Evolutionary conservation across 2,797 vertebrate genomes (phyloP).

Genomic region (Parauchenoglanis punctatus): DNA sequence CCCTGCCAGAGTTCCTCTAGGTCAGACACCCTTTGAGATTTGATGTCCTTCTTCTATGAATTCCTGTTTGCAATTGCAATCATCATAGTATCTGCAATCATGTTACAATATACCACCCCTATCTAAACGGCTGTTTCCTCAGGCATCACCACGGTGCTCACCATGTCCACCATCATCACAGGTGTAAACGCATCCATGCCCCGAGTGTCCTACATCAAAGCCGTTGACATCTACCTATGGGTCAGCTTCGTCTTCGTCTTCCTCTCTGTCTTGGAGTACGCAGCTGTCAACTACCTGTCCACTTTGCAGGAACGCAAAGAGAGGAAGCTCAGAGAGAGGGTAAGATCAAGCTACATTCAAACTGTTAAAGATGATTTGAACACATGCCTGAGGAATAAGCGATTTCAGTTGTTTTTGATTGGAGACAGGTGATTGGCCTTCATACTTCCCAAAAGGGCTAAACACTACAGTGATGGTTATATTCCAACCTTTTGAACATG

Average conservation of each 20-base stretch:
- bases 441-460: background rate
- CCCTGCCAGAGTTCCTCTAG: slow-evolving; percentile 84
- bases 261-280: slow-evolving; percentile 89
- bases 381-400: background rate
- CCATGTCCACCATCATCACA: slow-evolving; percentile 94
- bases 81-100: background rate
- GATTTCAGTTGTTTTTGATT: background rate
- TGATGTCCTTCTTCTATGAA: background rate
- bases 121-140: background rate
- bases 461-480: background rate
- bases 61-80: background rate
- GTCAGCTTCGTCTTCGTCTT: slow-evolving; percentile 95
- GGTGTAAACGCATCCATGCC: slow-evolving; percentile 95
- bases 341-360: slow-evolving; percentile 47
- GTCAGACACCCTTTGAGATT: slow-evolving; percentile 66
- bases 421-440: background rate
- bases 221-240: slow-evolving; percentile 93
- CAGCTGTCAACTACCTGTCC: slow-evolving; percentile 88
- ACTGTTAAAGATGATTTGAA: background rate
- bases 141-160: slow-evolving; percentile 89
- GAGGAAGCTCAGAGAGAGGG: slow-evolving; percentile 75
- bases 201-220: slow-evolving; percentile 93
- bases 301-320: slow-evolving; percentile 81
- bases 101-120: background rate
- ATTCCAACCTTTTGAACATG: background rate